A percentile compares a stretch with the other conserved stretches of the same genome.
Conservation (phyloP, 2,113 vertebrate genomes). For the Aptenodytes patagonicus region DNA sequence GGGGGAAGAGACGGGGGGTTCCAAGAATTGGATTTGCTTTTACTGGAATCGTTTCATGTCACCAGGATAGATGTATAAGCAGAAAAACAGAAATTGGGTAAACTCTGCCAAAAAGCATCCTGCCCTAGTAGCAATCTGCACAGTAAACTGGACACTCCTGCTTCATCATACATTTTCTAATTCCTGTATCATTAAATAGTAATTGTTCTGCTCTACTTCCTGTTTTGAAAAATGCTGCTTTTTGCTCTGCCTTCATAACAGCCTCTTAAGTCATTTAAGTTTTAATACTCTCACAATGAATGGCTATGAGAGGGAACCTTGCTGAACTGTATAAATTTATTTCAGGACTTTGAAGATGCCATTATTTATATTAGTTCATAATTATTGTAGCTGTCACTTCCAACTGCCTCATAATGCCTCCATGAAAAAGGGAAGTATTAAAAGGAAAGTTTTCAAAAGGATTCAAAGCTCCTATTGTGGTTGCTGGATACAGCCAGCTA, state of each 20-base stretch:
- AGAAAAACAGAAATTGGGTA: slow-evolving; percentile 52
- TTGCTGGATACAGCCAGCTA: neutral
- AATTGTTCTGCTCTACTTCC: slow-evolving; percentile 58
- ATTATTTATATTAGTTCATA: slow-evolving; percentile 25
- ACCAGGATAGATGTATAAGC: slow-evolving; percentile 6
- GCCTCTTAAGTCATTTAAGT: slow-evolving; percentile 48
- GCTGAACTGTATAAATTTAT: slow-evolving; percentile 1
- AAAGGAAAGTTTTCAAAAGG: slow-evolving; percentile 2
- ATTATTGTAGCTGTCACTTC: slow-evolving; percentile 21
- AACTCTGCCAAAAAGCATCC: slow-evolving; percentile 39
- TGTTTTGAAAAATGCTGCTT: slow-evolving; percentile 54
- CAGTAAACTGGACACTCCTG: slow-evolving; percentile 29
- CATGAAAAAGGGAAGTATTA: neutral
- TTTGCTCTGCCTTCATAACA: slow-evolving; percentile 34
- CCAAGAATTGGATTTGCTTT: slow-evolving; percentile 40
- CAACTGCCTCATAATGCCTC: neutral
- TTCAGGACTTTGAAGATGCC: slow-evolving; percentile 30
- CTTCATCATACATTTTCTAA: slow-evolving; percentile 44
- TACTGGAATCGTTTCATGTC: slow-evolving; percentile 13
- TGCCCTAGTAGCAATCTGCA: neutral
- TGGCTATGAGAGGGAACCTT: neutral
- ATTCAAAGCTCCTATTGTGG: neutral
- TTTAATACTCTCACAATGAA: slow-evolving; percentile 26
- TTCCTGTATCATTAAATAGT: slow-evolving; percentile 42
- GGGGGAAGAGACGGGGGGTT: neutral